Conservation (phyloP, 2,797 vertebrate species). For the Gymnothorax reevesii region DNA sequence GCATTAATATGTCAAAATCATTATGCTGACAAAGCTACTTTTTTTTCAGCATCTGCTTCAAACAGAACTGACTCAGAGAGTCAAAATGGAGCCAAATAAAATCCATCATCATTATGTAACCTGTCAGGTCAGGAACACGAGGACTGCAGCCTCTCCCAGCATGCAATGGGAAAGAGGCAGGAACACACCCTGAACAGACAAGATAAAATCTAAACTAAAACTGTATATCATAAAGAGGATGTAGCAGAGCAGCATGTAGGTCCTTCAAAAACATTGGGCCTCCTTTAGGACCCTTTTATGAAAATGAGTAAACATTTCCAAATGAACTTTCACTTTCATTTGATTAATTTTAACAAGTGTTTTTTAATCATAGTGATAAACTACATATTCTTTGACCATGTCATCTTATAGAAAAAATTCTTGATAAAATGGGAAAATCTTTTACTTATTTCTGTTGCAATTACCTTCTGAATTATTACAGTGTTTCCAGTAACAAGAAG, state of each 20-base stretch:
- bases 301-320: neutral
- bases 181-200: neutral
- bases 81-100: neutral
- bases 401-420: neutral
- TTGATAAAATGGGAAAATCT: neutral
- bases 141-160: no score
- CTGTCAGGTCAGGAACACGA: no score
- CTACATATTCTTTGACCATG: neutral
- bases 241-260: neutral
- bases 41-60: neutral
- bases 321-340: neutral
- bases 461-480: neutral
- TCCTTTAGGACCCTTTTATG: neutral
- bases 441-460: neutral
- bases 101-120: no score
- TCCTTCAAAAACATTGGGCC: neutral
- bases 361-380: neutral
- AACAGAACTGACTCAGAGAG: neutral
- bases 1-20: neutral
- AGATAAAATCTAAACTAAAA: neutral
- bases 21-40: neutral
- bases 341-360: neutral
- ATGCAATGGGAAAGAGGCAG: no score
- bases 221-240: neutral
- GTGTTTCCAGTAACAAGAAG: neutral